Base-by-base conservation (phyloP, 2,888 invertebrate species). In the Zonitis immaculata region DNA sequence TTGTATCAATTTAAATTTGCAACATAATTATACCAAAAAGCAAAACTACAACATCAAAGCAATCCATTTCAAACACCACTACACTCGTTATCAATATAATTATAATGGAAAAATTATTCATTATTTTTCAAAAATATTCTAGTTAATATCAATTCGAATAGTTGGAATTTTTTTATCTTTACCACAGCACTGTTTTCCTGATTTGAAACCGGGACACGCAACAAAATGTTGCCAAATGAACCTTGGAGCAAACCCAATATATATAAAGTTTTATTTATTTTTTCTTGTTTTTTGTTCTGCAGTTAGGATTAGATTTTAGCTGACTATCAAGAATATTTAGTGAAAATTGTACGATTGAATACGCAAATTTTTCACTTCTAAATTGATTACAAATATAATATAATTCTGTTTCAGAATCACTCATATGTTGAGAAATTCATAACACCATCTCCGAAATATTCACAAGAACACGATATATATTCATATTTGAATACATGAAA, bases 171-270 rank as follows among this genome's bases (percentile, higher is more conserved):
- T n/a, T 20, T 28, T 47, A 43, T 48, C 39, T 46, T 52, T 27
- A 45, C 47, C 46, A 51, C 49, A 7, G 44, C 49, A 47, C 50
- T 53, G 56, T 50, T 56, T 50, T 56, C 52, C 56, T 56, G 52
- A 12, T 56, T 44, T 47, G 47, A 56, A 56, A 56, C 35, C 56
- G 42, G 56, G 52, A 42, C 56, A 56, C 56, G 56, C 52, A 56
- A 56, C 56, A 50, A 47, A 56, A 50, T 52, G 56, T 53, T 56
- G 52, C 56, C 50, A 53, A 56, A 56, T 56, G 52, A 52, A 56
- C 56, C 44, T 53, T 56, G 56, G 52, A 52, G 52, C 52, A 27
- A 27, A 42, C 52, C 56, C 56, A 56, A 52, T 52, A 52, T 52
- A 49, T 56, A 26, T 44, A 48, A 6, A 12, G 32, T n/a, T n/a